Percentiles rank a stretch among this genome's conserved stretches.
Evolutionary conservation across 1,140 invertebrate genomes (phyloP).

Genomic region (Dolichoris vasculosae): DNA sequence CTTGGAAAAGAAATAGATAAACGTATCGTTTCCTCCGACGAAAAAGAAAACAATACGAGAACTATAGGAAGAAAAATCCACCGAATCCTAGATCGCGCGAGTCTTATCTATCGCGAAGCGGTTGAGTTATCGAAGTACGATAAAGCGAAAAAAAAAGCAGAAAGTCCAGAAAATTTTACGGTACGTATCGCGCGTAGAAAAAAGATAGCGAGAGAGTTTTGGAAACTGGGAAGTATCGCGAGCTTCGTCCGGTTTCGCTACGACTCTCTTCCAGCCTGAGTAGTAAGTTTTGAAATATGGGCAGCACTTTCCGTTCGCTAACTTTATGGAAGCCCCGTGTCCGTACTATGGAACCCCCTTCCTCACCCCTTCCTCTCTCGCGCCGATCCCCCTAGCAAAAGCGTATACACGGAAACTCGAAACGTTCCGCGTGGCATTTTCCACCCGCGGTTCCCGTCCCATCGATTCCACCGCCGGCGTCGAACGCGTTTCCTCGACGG

Average conservation of each 20-base stretch:
- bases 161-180: background rate
- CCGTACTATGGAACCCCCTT: too few species aligned
- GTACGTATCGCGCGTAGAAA: too few species aligned
- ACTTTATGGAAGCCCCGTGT: slow-evolving; percentile 20
- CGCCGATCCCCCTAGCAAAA: background rate
- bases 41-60: too few species aligned
- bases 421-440: background rate
- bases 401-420: slow-evolving; percentile 14
- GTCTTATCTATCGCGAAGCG: too few species aligned
- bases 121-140: too few species aligned
- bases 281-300: slow-evolving; percentile 66
- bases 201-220: too few species aligned
- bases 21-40: too few species aligned
- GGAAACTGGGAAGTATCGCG: too few species aligned
- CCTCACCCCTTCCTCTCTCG: background rate
- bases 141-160: too few species aligned
- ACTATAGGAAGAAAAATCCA: background rate
- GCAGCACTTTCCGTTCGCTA: slow-evolving; percentile 20
- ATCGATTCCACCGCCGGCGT: background rate
- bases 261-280: slow-evolving; percentile 51
- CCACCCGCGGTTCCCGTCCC: background rate
- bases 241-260: slow-evolving; percentile 50
- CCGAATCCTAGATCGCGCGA: too few species aligned
- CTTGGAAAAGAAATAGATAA: too few species aligned
- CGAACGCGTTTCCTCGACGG: background rate